Conservation (phyloP, 2,888 invertebrate species). For the Leucophenga maculata region DNA sequence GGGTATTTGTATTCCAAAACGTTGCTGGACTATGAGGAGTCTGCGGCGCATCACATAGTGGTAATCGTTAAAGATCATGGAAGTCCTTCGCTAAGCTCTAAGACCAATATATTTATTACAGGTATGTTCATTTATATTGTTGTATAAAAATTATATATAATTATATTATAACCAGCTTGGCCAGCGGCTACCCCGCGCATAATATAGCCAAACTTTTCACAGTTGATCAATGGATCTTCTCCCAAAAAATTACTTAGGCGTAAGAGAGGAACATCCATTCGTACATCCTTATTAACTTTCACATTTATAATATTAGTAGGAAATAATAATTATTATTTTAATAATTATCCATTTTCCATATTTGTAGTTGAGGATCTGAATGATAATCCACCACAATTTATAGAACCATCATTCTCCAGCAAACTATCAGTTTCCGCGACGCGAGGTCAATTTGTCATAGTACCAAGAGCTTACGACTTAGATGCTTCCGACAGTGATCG, state of each 20-base stretch:
- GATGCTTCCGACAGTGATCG: constrained; percentile 84
- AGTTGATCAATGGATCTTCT: too few species aligned
- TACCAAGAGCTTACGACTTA: constrained; percentile 90
- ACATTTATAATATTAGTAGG: too few species aligned
- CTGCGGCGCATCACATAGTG: constrained; percentile 82
- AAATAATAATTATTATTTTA: not conserved
- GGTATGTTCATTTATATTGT: constrained; percentile 73
- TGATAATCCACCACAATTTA: constrained; percentile 90
- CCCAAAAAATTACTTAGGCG: too few species aligned
- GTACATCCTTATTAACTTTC: too few species aligned
- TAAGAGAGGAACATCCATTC: too few species aligned
- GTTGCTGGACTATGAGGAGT: constrained; percentile 85
- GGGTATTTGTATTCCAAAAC: constrained; percentile 85
- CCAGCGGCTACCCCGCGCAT: too few species aligned
- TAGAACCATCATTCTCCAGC: constrained; percentile 85
- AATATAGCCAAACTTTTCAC: too few species aligned
- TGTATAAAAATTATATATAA: not conserved
- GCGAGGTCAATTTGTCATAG: constrained; percentile 89
- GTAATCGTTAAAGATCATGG: constrained; percentile 88
- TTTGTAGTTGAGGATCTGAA: constrained; percentile 87
- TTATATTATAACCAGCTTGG: too few species aligned
- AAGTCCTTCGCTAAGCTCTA: constrained; percentile 84
- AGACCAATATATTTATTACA: constrained; percentile 86
- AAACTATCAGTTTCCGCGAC: constrained; percentile 85
- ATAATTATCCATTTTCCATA: constrained; percentile 26